Conservation (phyloP, 2,797 vertebrate species). For the Gymnothorax reevesii region DNA sequence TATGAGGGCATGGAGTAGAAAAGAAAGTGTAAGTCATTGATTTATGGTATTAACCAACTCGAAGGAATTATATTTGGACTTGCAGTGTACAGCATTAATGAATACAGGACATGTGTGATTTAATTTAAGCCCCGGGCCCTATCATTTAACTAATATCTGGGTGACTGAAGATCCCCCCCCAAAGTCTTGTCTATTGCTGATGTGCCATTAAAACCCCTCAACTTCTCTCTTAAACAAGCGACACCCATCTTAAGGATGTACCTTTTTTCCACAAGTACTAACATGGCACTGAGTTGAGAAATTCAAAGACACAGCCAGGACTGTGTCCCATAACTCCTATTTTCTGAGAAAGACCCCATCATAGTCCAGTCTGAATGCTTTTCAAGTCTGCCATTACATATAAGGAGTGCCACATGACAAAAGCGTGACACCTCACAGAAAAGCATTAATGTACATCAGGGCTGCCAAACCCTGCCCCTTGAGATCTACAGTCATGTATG, state of each 20-base stretch:
- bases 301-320: not conserved
- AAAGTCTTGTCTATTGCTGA: not conserved
- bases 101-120: not conserved
- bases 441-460: not conserved
- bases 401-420: not conserved
- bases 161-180: constrained; percentile 29
- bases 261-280: constrained; percentile 39
- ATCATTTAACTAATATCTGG: constrained; percentile 16
- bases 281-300: not conserved
- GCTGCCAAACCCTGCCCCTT: no score
- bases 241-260: constrained; percentile 18
- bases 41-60: not conserved
- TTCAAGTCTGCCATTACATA: not conserved
- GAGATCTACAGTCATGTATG: no score
- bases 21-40: not conserved
- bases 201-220: not conserved
- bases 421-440: not conserved
- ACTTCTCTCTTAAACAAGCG: not conserved
- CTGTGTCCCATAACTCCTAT: not conserved
- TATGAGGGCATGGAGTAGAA: constrained; percentile 20
- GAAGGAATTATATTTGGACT: not conserved
- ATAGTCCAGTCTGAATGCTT: not conserved
- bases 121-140: constrained; percentile 26
- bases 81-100: not conserved
- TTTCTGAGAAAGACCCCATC: not conserved